Conservation (phyloP, 2,888 invertebrate genomes). For the Nasonia oneida region DNA sequence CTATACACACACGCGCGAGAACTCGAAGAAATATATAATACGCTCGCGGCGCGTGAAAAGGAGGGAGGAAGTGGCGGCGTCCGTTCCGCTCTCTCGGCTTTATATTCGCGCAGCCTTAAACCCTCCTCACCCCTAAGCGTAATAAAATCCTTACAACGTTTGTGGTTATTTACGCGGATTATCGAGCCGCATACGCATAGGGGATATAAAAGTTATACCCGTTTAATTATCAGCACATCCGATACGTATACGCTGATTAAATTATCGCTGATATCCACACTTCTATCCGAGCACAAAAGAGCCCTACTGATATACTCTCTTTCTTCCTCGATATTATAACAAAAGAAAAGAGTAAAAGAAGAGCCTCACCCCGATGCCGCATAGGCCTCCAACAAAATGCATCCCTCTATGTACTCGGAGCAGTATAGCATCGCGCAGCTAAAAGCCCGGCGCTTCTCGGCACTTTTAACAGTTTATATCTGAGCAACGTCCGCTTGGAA, state of each 20-base stretch:
- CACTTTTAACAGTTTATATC: conserved; percentile 39
- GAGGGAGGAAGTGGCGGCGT: not conserved
- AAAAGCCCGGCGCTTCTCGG: not conserved
- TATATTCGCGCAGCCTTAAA: not conserved
- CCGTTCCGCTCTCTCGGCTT: conserved; percentile 1
- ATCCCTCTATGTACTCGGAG: not conserved
- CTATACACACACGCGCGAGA: not conserved
- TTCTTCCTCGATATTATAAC: not conserved
- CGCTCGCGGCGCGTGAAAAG: not conserved
- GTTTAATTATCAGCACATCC: not conserved
- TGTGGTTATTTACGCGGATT: conserved; percentile 6
- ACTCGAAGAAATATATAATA: not conserved
- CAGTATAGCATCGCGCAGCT: not conserved
- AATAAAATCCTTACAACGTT: not conserved
- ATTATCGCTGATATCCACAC: not conserved
- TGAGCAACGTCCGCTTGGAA: not conserved
- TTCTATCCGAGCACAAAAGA: not conserved
- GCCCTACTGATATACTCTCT: not conserved
- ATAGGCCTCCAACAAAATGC: not conserved
- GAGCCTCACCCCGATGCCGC: not conserved
- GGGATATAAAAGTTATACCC: too few relatives aligned
- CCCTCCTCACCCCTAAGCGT: not conserved
- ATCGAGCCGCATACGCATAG: not conserved
- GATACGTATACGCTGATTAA: not conserved
- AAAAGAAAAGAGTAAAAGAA: not conserved